Conservation (phyloP, 2,113 vertebrate species). For the Neolamprologus cancellatus region DNA sequence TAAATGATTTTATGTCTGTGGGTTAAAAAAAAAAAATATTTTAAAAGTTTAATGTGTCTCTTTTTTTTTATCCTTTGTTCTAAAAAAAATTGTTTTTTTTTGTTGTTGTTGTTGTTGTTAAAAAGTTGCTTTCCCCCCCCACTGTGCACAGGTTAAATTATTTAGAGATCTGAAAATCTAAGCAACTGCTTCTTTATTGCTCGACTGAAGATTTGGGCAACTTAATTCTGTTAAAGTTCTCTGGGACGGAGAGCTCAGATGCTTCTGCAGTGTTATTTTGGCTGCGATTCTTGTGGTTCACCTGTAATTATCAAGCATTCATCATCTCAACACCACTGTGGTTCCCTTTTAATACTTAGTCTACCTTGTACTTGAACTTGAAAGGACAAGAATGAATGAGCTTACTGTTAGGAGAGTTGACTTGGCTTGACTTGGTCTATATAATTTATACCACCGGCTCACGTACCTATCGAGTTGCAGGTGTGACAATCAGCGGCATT, state of each 20-base stretch:
- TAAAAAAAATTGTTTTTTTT: not conserved
- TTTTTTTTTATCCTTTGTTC: not conserved
- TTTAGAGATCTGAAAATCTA: not conserved
- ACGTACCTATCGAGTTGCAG: slow-evolving; percentile 64
- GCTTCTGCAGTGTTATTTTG: slow-evolving; percentile 41
- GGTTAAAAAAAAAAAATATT: not conserved
- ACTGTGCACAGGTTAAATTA: not conserved
- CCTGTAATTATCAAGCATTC: slow-evolving; percentile 69
- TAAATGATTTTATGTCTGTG: slow-evolving; percentile 54
- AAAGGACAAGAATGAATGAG: slow-evolving; percentile 70
- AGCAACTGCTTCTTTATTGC: not conserved
- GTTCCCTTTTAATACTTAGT: slow-evolving; percentile 62
- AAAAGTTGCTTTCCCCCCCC: fast-evolving
- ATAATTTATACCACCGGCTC: slow-evolving; percentile 58
- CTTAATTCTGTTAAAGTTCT: not conserved
- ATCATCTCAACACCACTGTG: slow-evolving; percentile 58
- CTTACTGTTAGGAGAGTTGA: slow-evolving; percentile 55
- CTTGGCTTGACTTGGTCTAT: slow-evolving; percentile 51
- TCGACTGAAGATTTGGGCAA: not conserved
- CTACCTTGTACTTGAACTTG: slow-evolving; percentile 67
- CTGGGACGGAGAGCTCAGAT: not conserved
- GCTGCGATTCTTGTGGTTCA: slow-evolving; percentile 61
- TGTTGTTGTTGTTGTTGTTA: not conserved
- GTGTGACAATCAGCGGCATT: slow-evolving; percentile 66
- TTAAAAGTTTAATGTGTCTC: not conserved